A percentile compares a stretch with the other conserved stretches of the same genome.
Evolutionary conservation across 2,888 invertebrate genomes (phyloP).

Genomic region (Lithophane socia): DNA sequence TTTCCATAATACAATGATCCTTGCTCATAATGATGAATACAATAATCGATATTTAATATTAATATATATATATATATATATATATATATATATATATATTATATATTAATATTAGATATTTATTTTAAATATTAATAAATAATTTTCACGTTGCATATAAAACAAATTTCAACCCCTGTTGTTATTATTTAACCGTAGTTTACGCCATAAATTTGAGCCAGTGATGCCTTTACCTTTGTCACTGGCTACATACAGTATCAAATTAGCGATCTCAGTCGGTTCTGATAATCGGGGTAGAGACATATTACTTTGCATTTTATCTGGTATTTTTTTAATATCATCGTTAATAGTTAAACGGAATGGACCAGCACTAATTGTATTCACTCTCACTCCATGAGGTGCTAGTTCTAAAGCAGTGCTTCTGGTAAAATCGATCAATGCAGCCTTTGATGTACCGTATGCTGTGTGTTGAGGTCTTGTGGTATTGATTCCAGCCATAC

Average conservation of each 20-base stretch:
- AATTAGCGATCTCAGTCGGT: conserved; percentile 53
- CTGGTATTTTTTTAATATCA: not conserved
- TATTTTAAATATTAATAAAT: too few relatives aligned
- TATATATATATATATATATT: too few relatives aligned
- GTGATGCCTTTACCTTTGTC: conserved; percentile 62
- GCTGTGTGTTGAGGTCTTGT: conserved; percentile 71
- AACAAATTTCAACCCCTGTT: not conserved
- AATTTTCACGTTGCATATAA: too few relatives aligned
- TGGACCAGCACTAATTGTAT: conserved; percentile 70
- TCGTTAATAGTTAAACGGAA: conserved; percentile 25
- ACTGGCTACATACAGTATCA: conserved; percentile 62
- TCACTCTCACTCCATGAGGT: conserved; percentile 93
- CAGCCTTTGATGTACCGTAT: conserved; percentile 71
- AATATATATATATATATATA: too few relatives aligned
- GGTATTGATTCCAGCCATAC: conserved; percentile 83
- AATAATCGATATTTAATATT: too few relatives aligned
- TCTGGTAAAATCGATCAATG: conserved; percentile 70
- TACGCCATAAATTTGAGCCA: conserved; percentile 42
- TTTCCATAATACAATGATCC: too few relatives aligned
- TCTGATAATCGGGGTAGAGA: conserved; percentile 15
- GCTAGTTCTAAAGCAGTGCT: conserved; percentile 92
- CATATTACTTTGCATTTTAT: not conserved
- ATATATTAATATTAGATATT: too few relatives aligned
- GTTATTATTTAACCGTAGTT: not conserved
- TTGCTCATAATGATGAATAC: too few relatives aligned